Evolutionary conservation across 1,140 invertebrate species (phyloP).

Genomic region (Lycorma delicatula): DNA sequence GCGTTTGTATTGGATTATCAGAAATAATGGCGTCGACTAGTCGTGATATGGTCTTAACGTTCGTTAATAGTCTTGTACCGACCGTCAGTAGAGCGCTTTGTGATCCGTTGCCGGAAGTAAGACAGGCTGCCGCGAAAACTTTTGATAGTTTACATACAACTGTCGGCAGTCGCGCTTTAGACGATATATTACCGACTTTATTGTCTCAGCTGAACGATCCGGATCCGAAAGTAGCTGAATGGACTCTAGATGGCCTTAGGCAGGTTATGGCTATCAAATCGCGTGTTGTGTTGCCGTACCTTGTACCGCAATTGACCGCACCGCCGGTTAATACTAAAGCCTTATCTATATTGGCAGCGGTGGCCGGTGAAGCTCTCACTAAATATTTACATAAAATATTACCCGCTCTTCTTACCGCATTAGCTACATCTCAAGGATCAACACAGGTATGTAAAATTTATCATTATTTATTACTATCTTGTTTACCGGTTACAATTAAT

Average conservation of each 20-base stretch:
- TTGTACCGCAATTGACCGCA: constrained; percentile 87
- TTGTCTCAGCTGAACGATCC: constrained; percentile 74
- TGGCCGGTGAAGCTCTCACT: constrained; percentile 87
- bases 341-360: constrained; percentile 81
- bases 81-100: constrained; percentile 86
- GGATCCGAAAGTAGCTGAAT: constrained; percentile 63
- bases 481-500: no score
- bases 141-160: constrained; percentile 94
- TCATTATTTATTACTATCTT: no score
- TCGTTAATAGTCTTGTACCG: constrained; percentile 95
- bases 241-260: constrained; percentile 84
- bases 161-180: constrained; percentile 78
- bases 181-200: constrained; percentile 92
- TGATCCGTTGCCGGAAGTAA: constrained; percentile 86
- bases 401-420: constrained; percentile 74
- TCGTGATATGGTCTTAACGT: constrained; percentile 86
- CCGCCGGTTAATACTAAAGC: constrained; percentile 87
- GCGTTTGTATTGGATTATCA: constrained; percentile 94
- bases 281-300: constrained; percentile 86
- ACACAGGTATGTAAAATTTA: constrained; percentile 59
- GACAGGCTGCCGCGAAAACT: constrained; percentile 89
- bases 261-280: constrained; percentile 97
- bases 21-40: constrained; percentile 98
- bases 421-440: constrained; percentile 58
- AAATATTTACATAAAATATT: constrained; percentile 85